A percentile compares a stretch with the other conserved stretches of the same genome.
Conservation (phyloP, 2,113 vertebrate species). For the Sinocyclocheilus grahami region DNA sequence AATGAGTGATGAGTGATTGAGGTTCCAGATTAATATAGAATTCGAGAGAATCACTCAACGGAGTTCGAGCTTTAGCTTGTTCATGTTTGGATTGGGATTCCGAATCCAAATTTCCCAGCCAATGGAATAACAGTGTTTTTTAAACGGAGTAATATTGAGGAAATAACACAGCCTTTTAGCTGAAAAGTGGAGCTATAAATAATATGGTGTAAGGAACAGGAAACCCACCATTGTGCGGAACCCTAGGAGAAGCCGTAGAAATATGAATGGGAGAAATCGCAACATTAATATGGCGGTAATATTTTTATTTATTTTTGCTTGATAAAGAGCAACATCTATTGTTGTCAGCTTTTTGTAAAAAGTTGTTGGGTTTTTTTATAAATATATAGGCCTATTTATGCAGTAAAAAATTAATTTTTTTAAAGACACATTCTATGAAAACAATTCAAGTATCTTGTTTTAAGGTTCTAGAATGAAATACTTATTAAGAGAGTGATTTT, state of each 20-base stretch:
- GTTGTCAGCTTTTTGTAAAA: background rate
- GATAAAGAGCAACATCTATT: background rate
- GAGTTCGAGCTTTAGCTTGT: slow-evolving; percentile 28
- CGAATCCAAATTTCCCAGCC: slow-evolving; percentile 35
- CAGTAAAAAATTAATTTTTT: background rate
- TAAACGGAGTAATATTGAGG: slow-evolving; percentile 49
- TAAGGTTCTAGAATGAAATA: background rate
- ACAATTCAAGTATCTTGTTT: background rate
- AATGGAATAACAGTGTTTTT: background rate
- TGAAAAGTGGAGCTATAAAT: slow-evolving; percentile 30
- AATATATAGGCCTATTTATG: too few species aligned
- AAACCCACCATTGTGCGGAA: background rate
- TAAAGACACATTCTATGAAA: background rate
- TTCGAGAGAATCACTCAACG: slow-evolving; percentile 35
- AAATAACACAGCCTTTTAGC: slow-evolving; percentile 28
- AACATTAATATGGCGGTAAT: background rate
- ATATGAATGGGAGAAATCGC: background rate
- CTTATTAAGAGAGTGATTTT: background rate
- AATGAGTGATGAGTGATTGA: slow-evolving; percentile 50
- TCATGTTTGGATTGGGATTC: slow-evolving; percentile 48
- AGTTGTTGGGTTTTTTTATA: too few species aligned
- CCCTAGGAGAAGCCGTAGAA: background rate
- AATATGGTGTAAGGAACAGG: slow-evolving; percentile 20
- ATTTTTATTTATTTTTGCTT: too few species aligned
- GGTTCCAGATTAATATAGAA: slow-evolving; percentile 37